Evolutionary conservation across 2,797 vertebrate species (phyloP).

Genomic region (Hemitrygon akajei): DNA sequence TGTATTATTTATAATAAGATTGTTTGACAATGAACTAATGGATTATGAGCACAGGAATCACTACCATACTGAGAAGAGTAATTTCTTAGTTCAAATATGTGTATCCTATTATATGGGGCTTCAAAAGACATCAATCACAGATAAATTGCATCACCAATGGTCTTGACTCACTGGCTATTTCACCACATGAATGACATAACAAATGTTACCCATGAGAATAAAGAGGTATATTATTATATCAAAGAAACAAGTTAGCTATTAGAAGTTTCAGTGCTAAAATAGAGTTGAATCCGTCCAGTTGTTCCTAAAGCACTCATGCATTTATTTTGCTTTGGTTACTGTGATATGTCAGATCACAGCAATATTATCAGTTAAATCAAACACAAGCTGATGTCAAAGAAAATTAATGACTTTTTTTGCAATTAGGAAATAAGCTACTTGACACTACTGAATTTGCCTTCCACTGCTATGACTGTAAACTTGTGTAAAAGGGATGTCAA

Average conservation of each 20-base stretch:
- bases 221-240: neutral
- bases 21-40: neutral
- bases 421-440: neutral
- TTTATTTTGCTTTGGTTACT: neutral
- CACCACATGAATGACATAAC: neutral
- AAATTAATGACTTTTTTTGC: slow-evolving; percentile 16
- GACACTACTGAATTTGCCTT: neutral
- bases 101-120: neutral
- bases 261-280: neutral
- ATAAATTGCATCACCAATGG: neutral
- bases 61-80: neutral
- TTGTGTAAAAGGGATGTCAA: neutral
- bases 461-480: neutral
- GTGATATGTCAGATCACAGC: neutral
- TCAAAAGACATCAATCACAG: neutral
- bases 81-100: neutral
- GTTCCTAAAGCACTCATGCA: neutral
- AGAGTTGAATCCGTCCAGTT: neutral
- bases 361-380: slow-evolving; percentile 19
- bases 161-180: neutral
- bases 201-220: neutral
- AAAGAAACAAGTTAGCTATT: neutral
- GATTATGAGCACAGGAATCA: neutral
- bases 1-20: neutral
- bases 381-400: neutral